Evolutionary conservation across 1,140 invertebrate genomes (phyloP).

Genomic region (Apis mellifera): DNA sequence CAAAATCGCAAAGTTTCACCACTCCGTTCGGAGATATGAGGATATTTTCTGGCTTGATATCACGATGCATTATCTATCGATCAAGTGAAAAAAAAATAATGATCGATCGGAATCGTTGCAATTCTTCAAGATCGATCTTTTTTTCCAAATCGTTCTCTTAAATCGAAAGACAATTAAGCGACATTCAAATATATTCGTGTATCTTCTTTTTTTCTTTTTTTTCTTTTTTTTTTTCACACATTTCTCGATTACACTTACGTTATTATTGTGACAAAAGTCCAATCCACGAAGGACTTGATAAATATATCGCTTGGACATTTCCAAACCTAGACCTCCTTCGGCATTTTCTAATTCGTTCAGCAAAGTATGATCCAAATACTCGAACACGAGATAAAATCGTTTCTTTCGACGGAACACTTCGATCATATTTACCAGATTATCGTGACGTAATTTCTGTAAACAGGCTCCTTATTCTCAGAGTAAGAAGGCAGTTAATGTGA

Average conservation of each 20-base stretch:
- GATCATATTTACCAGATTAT: slow-evolving; percentile 93
- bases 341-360: slow-evolving; percentile 90
- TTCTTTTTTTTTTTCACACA: not conserved
- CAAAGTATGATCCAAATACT: slow-evolving; percentile 93
- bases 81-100: not conserved
- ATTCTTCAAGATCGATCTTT: too few relatives aligned
- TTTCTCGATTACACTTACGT: slow-evolving; percentile 83
- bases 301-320: slow-evolving; percentile 87
- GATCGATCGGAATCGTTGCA: too few relatives aligned
- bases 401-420: slow-evolving; percentile 93
- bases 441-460: slow-evolving; percentile 91
- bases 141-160: too few relatives aligned
- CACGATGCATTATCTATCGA: slow-evolving; percentile 92
- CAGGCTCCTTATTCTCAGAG: not conserved
- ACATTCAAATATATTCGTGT: too few relatives aligned
- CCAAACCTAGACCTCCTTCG: slow-evolving; percentile 86
- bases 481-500: too few relatives aligned
- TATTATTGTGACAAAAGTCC: slow-evolving; percentile 92
- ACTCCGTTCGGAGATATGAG: slow-evolving; percentile 90
- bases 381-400: slow-evolving; percentile 93
- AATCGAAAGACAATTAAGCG: too few relatives aligned
- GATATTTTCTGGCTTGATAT: slow-evolving; percentile 96
- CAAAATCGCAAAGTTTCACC: slow-evolving; percentile 94
- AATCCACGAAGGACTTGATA: slow-evolving; percentile 92
- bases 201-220: too few relatives aligned